A percentile compares a stretch with the other conserved stretches of the same genome.
phyloP scores from a whole-genome alignment of 2,113 vertebrate genomes.

The Donacobius atricapilla region DNA sequence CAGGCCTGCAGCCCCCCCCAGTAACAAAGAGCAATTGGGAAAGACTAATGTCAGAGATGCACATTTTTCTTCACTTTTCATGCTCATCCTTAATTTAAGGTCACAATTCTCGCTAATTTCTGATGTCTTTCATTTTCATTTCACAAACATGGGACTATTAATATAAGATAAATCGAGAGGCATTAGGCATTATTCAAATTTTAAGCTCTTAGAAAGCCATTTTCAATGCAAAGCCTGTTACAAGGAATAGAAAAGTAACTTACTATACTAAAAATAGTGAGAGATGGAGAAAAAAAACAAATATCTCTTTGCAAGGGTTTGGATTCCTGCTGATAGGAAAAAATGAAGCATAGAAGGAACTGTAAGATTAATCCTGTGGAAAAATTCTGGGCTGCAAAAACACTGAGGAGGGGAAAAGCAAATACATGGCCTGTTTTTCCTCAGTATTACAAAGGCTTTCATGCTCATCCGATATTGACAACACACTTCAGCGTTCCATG shows the following conservation, averaged over 20 bases:
- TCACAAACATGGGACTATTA: neutral
- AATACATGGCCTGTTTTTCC: neutral
- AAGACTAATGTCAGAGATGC: neutral
- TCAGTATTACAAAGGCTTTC: neutral
- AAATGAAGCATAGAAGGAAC: neutral
- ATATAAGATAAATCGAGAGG: neutral
- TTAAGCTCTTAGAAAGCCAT: neutral
- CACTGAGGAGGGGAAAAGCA: neutral
- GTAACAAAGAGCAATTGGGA: neutral
- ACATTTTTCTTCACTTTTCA: neutral
- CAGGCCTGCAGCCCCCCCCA: accelerated
- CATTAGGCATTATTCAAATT: neutral
- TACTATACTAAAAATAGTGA: neutral
- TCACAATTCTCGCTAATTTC: accelerated
- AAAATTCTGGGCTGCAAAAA: neutral
- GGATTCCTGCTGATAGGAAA: neutral
- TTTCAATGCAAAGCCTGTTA: neutral
- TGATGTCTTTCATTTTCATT: neutral
- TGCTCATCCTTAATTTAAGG: neutral
- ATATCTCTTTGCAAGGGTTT: neutral
- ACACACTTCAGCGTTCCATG: neutral
- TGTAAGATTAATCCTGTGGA: neutral
- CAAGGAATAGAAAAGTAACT: neutral
- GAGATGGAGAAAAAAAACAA: neutral
- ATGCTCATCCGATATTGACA: neutral